Evolutionary conservation across 2,113 vertebrate genomes (phyloP).

Genomic region (Dicaeum eximium): DNA sequence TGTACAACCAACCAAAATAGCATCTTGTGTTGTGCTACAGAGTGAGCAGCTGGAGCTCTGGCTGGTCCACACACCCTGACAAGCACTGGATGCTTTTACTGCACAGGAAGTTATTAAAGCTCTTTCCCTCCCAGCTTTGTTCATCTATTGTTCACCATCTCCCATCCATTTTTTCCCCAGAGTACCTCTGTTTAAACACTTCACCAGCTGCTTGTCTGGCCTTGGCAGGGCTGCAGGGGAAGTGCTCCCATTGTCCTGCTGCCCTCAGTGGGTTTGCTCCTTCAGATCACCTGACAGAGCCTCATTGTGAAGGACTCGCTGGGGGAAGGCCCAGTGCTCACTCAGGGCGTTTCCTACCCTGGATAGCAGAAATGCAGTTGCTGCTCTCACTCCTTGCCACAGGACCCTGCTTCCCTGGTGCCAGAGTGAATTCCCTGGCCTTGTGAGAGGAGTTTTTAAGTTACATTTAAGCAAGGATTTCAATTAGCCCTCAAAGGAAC

Average conservation of each 20-base stretch:
- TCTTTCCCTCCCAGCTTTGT: not conserved
- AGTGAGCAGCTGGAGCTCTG: not conserved
- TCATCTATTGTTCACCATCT: not conserved
- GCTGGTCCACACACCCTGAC: not conserved
- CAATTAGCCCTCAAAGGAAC: not conserved
- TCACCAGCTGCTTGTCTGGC: not conserved
- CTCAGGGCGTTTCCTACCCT: not conserved
- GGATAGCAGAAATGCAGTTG: not conserved
- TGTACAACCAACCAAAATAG: not conserved
- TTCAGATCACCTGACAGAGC: not conserved
- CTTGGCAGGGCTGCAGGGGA: slow-evolving; percentile 18
- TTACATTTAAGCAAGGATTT: not conserved
- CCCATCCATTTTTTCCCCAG: not conserved
- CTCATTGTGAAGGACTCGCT: not conserved
- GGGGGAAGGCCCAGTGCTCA: not conserved
- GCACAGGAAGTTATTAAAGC: not conserved
- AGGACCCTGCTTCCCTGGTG: not conserved
- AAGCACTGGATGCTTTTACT: not conserved
- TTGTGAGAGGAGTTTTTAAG: not conserved
- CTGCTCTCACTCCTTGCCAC: not conserved
- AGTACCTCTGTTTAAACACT: not conserved
- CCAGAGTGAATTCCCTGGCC: not conserved
- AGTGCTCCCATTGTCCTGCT: slow-evolving; percentile 25
- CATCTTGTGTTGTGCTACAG: not conserved
- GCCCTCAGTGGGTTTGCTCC: not conserved